Evolutionary conservation across 2,797 vertebrate genomes (phyloP), one percentile per base, ranked within the genome.

Genomic region (Argyrosomus regius): DNA sequence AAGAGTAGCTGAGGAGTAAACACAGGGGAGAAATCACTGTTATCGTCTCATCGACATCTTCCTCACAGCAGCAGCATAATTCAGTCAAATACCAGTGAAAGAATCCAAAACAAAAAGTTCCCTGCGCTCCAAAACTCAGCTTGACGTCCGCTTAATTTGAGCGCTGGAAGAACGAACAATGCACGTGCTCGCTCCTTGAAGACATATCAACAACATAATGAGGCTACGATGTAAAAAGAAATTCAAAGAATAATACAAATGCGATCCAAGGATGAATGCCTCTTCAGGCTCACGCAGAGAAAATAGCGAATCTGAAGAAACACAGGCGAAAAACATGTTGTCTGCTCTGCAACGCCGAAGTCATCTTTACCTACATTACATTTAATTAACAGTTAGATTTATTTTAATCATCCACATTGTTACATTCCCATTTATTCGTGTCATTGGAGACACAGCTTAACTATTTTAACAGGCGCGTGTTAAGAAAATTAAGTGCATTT

Each of bases 1-100:
- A 99, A 92, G 84, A 99, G 95, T 74, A 99, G 95, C 98, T 99
- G 75, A 43, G 20, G 31, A 60, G 13, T 61, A 10, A 10, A 67
- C 1, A 65, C 0, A 2, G 10, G 3, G 74, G 3, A 74, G 3
- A n/a, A n/a, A 31, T n/a, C 57, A 18, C 6, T 3, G 22, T 54
- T 10, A 49, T 4, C 28, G 28, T 26, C 24, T 52, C 16, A 65
- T 31, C 3, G 1, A 35, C 61, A 49, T 52, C 10, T 8, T 20
- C 24, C 3, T 49, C 5, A 13, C 17, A 61, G 31, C 35, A 39
- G 53, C 41, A 26, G 49, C 9, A 5, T 43, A 5, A 61, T 61
- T 24, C 35, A 24, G 14, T 22, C n/a, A 54, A 16, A 41, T 26
- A 46, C 43, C 28, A 53, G 28, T 20, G 48, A 56, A 31, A 41